A percentile compares a stretch with the other conserved stretches of the same genome.
These are phyloP conservation scores for Eremophila alpestris DNA, from an alignment of 2,797 vertebrate species.

Conservation along the genomic window DNA sequence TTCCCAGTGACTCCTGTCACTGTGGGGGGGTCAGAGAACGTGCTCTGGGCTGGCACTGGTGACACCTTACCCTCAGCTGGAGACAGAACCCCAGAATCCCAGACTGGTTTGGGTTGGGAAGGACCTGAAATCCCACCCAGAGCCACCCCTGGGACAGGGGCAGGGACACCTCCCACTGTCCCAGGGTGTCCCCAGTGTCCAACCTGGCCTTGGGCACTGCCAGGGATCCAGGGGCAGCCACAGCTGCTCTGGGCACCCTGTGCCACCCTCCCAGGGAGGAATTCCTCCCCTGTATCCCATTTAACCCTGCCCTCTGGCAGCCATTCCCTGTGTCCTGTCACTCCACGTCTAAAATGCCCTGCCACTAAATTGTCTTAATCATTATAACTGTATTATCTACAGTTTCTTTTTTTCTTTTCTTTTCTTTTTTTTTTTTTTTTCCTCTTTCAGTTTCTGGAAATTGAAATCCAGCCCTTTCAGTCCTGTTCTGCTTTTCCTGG, in stretches of 20 bases:
- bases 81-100: neutral
- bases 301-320: accelerated
- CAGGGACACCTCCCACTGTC: neutral
- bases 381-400: neutral
- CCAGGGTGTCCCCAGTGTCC: neutral
- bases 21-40: accelerated
- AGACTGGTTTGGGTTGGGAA: accelerated
- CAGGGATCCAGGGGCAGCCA: neutral
- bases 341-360: neutral
- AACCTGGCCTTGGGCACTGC: neutral
- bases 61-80: neutral
- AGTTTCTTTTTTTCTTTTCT: neutral
- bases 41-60: neutral
- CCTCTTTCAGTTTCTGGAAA: neutral
- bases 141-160: neutral
- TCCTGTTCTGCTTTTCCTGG: neutral
- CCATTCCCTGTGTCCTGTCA: neutral
- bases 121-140: neutral
- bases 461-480: neutral
- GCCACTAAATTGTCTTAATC: neutral
- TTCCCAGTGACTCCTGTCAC: neutral
- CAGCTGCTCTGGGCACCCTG: neutral
- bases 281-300: accelerated
- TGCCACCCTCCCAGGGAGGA: neutral
- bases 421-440: too few relatives aligned